phyloP scores from a whole-genome alignment of 2,797 vertebrate genomes.

The Sebastes trivittatus region DNA sequence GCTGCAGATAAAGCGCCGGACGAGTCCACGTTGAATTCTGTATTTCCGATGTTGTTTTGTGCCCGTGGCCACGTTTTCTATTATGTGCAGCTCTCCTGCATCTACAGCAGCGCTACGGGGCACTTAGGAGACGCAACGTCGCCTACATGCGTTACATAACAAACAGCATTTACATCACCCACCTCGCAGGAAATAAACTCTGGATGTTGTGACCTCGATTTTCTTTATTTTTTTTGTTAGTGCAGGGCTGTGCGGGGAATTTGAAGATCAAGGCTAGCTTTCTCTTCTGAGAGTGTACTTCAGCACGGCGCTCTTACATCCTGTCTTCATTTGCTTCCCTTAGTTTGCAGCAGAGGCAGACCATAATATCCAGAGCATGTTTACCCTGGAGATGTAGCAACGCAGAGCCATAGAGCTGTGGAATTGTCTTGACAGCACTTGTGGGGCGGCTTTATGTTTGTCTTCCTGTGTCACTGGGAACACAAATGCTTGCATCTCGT shows the following conservation, averaged over 20 bases:
- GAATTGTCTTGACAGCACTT: conserved; percentile 29
- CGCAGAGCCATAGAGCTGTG: conserved; percentile 2
- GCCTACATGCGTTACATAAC: conserved; percentile 49
- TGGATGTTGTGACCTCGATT: conserved; percentile 32
- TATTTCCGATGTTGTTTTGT: not conserved
- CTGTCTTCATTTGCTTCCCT: conserved; percentile 1
- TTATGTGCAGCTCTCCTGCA: not conserved
- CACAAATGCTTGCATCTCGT: not conserved
- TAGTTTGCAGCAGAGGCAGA: conserved; percentile 20
- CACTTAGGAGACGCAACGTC: not conserved
- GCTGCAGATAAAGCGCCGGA: not conserved
- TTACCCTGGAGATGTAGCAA: conserved; percentile 25
- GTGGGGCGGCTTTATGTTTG: conserved; percentile 23
- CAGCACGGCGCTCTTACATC: conserved; percentile 1
- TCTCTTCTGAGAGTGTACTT: conserved; percentile 5
- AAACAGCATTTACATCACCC: not conserved
- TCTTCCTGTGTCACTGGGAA: conserved; percentile 16
- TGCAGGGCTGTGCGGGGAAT: not conserved
- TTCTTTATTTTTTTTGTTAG: not conserved
- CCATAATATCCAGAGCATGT: not conserved
- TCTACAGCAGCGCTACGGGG: conserved; percentile 15
- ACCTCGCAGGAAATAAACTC: conserved; percentile 1
- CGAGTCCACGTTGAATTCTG: conserved; percentile 2
- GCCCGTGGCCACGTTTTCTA: conserved; percentile 12
- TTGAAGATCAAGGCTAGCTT: conserved; percentile 22